phyloP scores from a whole-genome alignment of 2,797 vertebrate genomes.

The Cynopterus sphinx region DNA sequence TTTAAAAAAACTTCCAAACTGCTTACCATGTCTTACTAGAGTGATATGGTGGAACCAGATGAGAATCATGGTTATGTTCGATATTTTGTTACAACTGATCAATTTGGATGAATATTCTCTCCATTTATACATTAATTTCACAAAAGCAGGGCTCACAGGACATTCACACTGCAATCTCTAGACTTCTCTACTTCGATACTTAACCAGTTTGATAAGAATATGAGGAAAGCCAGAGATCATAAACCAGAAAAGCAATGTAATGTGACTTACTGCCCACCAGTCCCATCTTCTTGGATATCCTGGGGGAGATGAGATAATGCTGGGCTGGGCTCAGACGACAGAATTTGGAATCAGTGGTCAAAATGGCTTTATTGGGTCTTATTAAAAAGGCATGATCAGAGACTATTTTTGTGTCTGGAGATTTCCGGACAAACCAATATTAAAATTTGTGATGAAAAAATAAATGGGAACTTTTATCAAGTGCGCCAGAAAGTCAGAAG shows the following conservation, averaged over 20 bases:
- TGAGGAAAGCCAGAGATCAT: neutral
- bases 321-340: neutral
- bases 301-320: neutral
- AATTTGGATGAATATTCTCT: conserved; percentile 2
- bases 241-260: neutral
- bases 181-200: neutral
- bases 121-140: neutral
- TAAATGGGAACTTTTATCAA: neutral
- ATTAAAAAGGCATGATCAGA: neutral
- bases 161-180: neutral
- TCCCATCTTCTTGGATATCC: neutral
- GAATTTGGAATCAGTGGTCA: neutral
- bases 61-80: neutral
- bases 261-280: neutral
- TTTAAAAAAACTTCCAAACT: neutral
- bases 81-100: neutral
- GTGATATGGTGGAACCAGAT: neutral
- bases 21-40: neutral
- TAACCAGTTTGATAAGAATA: neutral
- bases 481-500: neutral
- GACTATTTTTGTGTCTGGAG: neutral
- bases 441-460: conserved; percentile 19
- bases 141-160: neutral
- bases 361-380: conserved; percentile 15
- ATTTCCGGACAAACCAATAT: neutral